Base-by-base conservation (phyloP, 1,140 invertebrate species). In the Drosophila miranda region DNA sequence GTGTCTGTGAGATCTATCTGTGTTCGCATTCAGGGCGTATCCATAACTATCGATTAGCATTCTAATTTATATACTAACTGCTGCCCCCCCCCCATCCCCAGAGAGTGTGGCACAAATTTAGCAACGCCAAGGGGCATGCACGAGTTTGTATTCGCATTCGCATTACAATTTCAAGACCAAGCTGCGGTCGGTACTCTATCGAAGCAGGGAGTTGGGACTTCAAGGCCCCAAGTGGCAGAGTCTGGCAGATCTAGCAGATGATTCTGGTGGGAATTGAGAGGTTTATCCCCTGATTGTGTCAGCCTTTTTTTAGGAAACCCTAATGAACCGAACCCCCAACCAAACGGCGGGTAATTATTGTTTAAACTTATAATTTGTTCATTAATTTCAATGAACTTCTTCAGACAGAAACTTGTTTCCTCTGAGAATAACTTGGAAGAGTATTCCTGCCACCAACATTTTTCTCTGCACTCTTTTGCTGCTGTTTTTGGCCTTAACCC, bases 61-160 rank as follows among this genome's bases (percentile, higher is more conserved):
- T 86, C 78, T 86, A 87, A 86, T 86, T 86, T 78, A 81, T 87
- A 86, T 87, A 86, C 82, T 82, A 86, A 87, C 69, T 58, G 53
- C 56, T 42, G 53, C 56, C 44, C 23, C 23, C 23, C 23, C 23
- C 4, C 23, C 23, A 26, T 5, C 23, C 19, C 41, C 23, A 42
- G 48, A 46, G 61, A 62, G 56, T 78, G 71, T 42, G 68, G 62
- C 62, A 73, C 80, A 75, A 84, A 76, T 82, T 81, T 72, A 68
- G 59, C 60, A 74, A 73, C 61, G 82, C 81, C 81, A 87, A 56
- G 75, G 78, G 78, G 69, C 82, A 87, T 81, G 56, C 74, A 86
- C 77, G 81, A 82, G 49, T 63, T 54, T 7, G 43, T 38, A 45
- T 60, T 56, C 56, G 44, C 66, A 43, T 55, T 38, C 34, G 34